phyloP scores from a whole-genome alignment of 2,888 invertebrate genomes.

The Fragum whitleyi region DNA sequence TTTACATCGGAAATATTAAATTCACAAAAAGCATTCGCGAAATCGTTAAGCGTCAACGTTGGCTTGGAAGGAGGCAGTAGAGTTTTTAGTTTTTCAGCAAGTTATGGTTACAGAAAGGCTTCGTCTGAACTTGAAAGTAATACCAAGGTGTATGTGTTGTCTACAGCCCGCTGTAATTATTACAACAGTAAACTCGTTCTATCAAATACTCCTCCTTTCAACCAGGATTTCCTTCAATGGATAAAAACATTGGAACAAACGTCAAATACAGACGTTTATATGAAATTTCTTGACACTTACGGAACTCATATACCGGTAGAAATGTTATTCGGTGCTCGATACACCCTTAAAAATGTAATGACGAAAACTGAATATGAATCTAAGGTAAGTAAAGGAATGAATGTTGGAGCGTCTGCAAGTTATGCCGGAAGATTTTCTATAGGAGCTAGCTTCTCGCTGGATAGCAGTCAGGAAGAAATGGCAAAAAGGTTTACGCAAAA shows the following conservation, averaged over 20 bases:
- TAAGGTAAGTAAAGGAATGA: conserved; percentile 15
- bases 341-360: conserved; percentile 51
- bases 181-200: conserved; percentile 40
- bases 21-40: conserved; percentile 30
- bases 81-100: conserved; percentile 43
- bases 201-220: conserved; percentile 24
- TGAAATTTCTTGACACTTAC: conserved; percentile 45
- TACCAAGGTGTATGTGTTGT: conserved; percentile 40
- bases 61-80: conserved; percentile 15
- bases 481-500: conserved; percentile 25
- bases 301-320: conserved; percentile 51
- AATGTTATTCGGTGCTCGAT: conserved; percentile 50
- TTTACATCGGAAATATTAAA: conserved; percentile 41
- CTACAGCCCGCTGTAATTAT: conserved; percentile 45
- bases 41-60: conserved; percentile 36
- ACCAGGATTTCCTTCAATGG: conserved; percentile 37
- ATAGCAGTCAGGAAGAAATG: conserved; percentile 14
- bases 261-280: not conserved
- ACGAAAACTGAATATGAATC: conserved; percentile 16
- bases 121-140: conserved; percentile 34
- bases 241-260: conserved; percentile 25
- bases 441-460: conserved; percentile 33
- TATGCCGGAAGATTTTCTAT: conserved; percentile 30
- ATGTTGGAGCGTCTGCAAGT: conserved; percentile 43
- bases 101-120: conserved; percentile 30